These are phyloP conservation scores for Perca flavescens DNA, from an alignment of 2,113 vertebrate species.

Conservation along the genomic window DNA sequence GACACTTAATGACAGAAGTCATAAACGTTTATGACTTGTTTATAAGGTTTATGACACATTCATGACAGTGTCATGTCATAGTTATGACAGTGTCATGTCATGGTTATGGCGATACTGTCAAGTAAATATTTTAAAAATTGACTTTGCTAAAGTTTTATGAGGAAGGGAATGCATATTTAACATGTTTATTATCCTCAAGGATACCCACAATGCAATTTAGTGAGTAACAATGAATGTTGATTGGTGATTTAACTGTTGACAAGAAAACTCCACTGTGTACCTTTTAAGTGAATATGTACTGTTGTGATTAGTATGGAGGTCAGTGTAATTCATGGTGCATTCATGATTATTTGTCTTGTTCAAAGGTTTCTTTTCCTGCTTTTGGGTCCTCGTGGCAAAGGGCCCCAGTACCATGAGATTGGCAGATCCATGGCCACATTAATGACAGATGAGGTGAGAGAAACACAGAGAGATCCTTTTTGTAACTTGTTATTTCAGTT, in stretches of 20 bases:
- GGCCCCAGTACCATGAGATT: conserved; percentile 95
- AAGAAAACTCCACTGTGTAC: neutral
- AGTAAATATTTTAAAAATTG: neutral
- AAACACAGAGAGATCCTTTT: neutral
- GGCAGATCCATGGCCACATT: conserved; percentile 96
- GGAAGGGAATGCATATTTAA: neutral
- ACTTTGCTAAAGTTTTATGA: neutral
- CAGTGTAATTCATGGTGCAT: neutral
- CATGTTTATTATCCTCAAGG: neutral
- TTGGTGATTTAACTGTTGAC: neutral
- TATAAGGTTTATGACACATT: too few species aligned
- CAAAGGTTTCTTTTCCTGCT: conserved; percentile 94
- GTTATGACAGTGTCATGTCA: too few species aligned
- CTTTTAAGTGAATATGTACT: neutral
- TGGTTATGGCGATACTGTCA: too few species aligned
- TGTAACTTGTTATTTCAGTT: neutral
- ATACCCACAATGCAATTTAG: neutral
- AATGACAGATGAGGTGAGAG: conserved; percentile 94
- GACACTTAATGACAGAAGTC: too few species aligned
- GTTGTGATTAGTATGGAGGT: neutral
- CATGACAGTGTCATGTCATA: too few species aligned
- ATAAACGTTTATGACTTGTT: too few species aligned
- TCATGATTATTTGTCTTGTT: conserved; percentile 39
- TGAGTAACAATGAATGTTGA: neutral
- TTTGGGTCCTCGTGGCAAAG: conserved; percentile 94